Evolutionary conservation across 1,140 invertebrate species (phyloP), one percentile per base, ranked within the genome.

Genomic region (Ceratina japonica): DNA sequence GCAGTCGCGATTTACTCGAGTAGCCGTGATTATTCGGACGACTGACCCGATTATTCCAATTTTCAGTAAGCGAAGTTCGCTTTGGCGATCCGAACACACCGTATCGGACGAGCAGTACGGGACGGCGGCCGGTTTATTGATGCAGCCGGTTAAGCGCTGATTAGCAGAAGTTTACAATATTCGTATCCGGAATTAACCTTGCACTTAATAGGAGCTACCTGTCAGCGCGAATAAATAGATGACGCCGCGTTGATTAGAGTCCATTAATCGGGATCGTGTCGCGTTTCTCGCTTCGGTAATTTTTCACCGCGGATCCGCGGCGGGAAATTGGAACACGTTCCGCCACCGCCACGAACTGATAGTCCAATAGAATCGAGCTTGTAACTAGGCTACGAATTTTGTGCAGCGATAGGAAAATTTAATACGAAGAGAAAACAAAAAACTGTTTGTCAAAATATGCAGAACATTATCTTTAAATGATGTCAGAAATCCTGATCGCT

Each of bases 121-220:
- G 37, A 44, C 56, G 44, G 56, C 37, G 52, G 49, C n/a, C 58
- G 83, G 37, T 85, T 81, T 85, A 86, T 86, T 86, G 84, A 86
- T 83, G 83, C 70, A 85, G 56, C 80, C 54, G 75, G 84, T 85
- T 82, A 82, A 82, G 72, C 76, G 83, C 80, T 86, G 84, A 86
- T 86, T 86, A 86, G 69, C 76, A 85, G 76, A 86, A 86, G 83
- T 85, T 86, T 86, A 80, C 83, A 82, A 86, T 86, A 85, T 69
- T 44, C 76, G 83, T 71, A 80, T 79, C 84, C 76, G 80, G 80
- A 85, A 79, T 85, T 75, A 78, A 77, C 66, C 61, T 44, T 49
- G 27, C 31, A 18, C 49, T 31, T 80, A 77, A 82, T 82, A 75
- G 74, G 71, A 44, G 24, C 74, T 49, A 63, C 16, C 22, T 56